Evolutionary conservation across 2,113 vertebrate genomes (phyloP), one percentile per base, ranked within the genome.

Genomic region (Galeopterus variegatus): DNA sequence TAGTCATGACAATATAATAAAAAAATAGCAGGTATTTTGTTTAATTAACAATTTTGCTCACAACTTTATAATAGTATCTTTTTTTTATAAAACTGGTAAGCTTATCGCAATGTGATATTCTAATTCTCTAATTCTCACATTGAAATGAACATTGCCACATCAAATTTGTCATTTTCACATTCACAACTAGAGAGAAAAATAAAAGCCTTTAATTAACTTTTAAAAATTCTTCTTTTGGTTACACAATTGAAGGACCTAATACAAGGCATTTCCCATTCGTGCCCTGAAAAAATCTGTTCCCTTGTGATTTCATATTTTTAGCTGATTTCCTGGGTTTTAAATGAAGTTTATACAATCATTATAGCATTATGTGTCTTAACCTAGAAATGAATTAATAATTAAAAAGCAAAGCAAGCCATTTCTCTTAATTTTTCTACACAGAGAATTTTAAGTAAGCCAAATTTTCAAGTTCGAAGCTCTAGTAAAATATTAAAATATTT

Each of bases 91-190:
- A 94, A 58, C 82, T 79, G 69, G 88, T 93, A 31, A 94, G 10
- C 94, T 96, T 92, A 76, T 93, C 54, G 5, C 19, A 95, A 95
- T 56, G 41, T 72, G 56, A 70, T 82, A 82, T 65, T 88, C 58
- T 83, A 64, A 83, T 85, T 95, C 36, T 97, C 36, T 83, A 64
- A 83, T 85, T 95, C 36, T 97, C 36, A 75, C 52, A 54, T 33
- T 76, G 24, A 95, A 95, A 90, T 90, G 50, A 92, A 54, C 81
- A 85, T 90, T 94, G 58, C 24, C 48, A 62, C 31, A 21, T 87
- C 94, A 89, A 96, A 82, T 97, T 90, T 91, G 13, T 41, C 91
- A 94, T 89, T 95, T 96, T 86, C 82, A 64, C 28, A 58, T 85
- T 86, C 33, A 56, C 21, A 92, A 67, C 62, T 88, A 18, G 19